Evolutionary conservation across 1,140 invertebrate species (phyloP).

Genomic region (Drosophila ogumai): DNA sequence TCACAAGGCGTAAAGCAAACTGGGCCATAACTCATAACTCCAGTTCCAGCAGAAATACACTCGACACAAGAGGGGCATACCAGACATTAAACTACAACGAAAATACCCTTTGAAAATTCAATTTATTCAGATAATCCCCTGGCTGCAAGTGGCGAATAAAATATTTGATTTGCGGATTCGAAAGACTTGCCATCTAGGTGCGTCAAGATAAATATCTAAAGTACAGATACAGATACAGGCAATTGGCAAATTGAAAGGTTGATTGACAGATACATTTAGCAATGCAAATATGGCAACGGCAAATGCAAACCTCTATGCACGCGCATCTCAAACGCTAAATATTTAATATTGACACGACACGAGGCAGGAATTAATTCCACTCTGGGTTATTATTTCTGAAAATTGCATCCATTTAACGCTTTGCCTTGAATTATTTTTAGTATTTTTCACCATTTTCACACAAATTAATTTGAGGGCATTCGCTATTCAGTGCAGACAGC

Average conservation of each 20-base stretch:
- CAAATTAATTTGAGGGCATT: constrained; percentile 44
- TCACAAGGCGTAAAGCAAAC: constrained; percentile 13
- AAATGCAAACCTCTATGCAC: background rate
- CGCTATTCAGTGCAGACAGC: constrained; percentile 13
- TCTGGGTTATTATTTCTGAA: constrained; percentile 6
- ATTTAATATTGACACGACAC: constrained; percentile 16
- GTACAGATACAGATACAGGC: constrained; percentile 2
- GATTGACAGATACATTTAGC: constrained; percentile 32
- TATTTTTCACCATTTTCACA: constrained; percentile 8
- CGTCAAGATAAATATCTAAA: constrained; percentile 37
- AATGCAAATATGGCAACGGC: constrained; percentile 25
- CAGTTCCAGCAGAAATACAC: background rate
- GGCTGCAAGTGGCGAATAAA: background rate
- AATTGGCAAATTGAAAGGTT: constrained; percentile 39
- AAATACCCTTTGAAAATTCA: background rate
- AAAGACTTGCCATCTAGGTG: constrained; percentile 3
- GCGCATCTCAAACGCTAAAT: constrained; percentile 22
- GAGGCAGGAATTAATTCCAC: constrained; percentile 3
- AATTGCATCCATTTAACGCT: background rate
- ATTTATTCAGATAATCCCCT: background rate
- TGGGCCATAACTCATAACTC: constrained; percentile 43
- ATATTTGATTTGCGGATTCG: constrained; percentile 5
- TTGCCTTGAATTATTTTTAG: background rate
- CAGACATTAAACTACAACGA: background rate
- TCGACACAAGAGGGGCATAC: constrained; percentile 10